phyloP scores from a whole-genome alignment of 2,113 vertebrate species.

The Megaceryle maxima region DNA sequence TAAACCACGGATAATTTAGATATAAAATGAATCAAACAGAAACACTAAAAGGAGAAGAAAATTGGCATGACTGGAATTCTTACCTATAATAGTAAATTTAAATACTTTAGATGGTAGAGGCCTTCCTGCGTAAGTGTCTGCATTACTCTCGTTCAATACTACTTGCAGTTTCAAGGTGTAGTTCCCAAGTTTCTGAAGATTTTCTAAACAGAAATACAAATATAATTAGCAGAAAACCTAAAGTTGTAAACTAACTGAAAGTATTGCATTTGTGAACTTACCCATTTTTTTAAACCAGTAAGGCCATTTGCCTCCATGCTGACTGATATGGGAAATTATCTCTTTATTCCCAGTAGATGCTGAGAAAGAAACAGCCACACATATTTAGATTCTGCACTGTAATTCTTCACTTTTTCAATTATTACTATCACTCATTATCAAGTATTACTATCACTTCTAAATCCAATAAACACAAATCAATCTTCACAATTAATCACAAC shows the following conservation, averaged over 20 bases:
- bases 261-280: conserved; percentile 63
- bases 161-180: conserved; percentile 87
- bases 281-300: conserved; percentile 94
- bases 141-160: conserved; percentile 79
- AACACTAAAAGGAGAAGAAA: neutral
- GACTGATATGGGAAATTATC: conserved; percentile 77
- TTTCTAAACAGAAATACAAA: conserved; percentile 76
- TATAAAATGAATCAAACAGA: neutral
- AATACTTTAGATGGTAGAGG: conserved; percentile 82
- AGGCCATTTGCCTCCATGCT: conserved; percentile 80
- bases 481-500: neutral
- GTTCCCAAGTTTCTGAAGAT: conserved; percentile 80
- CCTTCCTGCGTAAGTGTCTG: conserved; percentile 76
- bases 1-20: neutral
- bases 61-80: conserved; percentile 1
- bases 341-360: conserved; percentile 77
- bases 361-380: conserved; percentile 58
- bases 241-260: neutral
- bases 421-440: neutral
- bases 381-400: neutral
- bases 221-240: neutral
- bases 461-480: neutral
- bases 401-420: neutral
- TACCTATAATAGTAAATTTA: conserved; percentile 88
- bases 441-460: neutral